phyloP scores from a whole-genome alignment of 2,888 invertebrate species.

The Digitonthophagus gazella region DNA sequence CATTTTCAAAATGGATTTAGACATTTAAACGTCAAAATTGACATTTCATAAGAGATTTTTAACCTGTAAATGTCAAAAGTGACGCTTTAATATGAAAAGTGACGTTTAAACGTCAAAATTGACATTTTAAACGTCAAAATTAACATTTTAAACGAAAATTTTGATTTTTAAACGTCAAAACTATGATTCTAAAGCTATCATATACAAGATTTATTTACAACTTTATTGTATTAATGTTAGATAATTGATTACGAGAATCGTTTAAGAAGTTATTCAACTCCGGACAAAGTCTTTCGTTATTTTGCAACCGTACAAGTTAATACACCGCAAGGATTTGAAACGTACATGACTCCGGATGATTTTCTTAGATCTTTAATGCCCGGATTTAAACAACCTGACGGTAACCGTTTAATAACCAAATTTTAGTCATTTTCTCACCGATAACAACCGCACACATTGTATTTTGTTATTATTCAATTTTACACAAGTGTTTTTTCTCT shows the following conservation, averaged over 20 bases:
- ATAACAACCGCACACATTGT: background rate
- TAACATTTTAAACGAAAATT: no score
- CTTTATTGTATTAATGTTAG: no score
- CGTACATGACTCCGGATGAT: constrained; percentile 97
- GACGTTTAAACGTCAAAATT: no score
- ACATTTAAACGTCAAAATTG: no score
- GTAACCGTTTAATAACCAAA: constrained; percentile 58
- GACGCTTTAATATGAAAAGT: no score
- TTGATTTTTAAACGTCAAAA: constrained; percentile 13
- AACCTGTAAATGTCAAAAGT: no score
- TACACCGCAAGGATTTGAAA: constrained; percentile 64
- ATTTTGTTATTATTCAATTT: background rate
- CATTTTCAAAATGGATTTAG: no score
- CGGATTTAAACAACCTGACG: constrained; percentile 94
- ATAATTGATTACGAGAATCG: constrained; percentile 98
- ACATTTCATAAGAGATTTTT: no score
- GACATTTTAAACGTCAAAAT: no score
- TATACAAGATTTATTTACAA: no score
- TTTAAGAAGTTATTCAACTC: constrained; percentile 92
- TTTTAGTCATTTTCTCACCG: background rate
- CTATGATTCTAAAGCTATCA: no score
- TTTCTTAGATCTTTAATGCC: constrained; percentile 95
- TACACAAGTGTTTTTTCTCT: background rate
- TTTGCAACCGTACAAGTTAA: constrained; percentile 91
- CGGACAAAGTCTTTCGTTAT: constrained; percentile 98